Evolutionary conservation across 2,888 invertebrate genomes (phyloP), one percentile per base, ranked within the genome.

Genomic region (Eupeodes latifasciatus): DNA sequence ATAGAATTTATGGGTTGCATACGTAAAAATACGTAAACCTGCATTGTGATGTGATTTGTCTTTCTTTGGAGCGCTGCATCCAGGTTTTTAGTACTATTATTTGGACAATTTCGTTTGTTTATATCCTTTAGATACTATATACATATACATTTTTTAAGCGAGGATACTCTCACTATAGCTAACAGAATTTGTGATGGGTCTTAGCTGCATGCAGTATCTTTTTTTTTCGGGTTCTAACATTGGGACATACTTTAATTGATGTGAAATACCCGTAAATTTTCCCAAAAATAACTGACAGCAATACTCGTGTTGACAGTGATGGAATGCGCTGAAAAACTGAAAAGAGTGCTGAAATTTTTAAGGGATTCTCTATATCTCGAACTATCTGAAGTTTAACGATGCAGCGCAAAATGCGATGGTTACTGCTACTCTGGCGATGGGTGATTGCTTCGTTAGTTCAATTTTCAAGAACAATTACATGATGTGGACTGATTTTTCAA

Each of bases 21-120:
- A 88, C 88, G 88, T 84, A 84, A 88, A 88, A 88, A 88, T 84
- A 88, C 88, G 88, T 84, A 88, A 88, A 88, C 88, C 88, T 88
- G 88, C 88, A 88, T 84, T 74, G 88, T 88, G 88, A 88, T 88
- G 88, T 88, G 88, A 88, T 88, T 84, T 88, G 88, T 88, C 88
- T 88, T 88, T 78, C 88, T 87, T 84, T 84, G 84, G 81, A 88
- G 74, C 83, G 88, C 81, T 88, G 88, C 84, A 88, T 57, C 81
- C 88, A 88, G 88, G 88, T 88, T 87, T 71, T 84, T 71, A 78
- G 81, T 81, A 84, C 81, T 84, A 84, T 88, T 59, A 47, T 47
- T 84, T 84, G 83, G 34, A 66, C 72, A 66, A 14, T 61, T 40
- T 55, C 27, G 59, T 62, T 67, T 44, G 57, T 51, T 44, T 78